Evolutionary conservation across 2,113 vertebrate species (phyloP), one percentile per base, ranked within the genome.

Genomic region (Muscicapa adusta): DNA sequence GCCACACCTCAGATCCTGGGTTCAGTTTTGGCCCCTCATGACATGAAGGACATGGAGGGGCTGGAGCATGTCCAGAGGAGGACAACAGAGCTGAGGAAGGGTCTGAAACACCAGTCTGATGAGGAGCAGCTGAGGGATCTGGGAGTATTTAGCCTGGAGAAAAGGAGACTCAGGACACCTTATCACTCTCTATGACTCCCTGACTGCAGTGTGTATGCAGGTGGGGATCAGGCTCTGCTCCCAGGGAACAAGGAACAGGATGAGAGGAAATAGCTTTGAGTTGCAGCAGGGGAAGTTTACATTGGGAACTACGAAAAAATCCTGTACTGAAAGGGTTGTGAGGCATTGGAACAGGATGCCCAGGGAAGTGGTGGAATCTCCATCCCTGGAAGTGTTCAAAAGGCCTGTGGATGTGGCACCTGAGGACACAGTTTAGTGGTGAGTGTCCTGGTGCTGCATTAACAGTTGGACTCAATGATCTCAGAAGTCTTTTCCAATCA

Each of bases 171-270:
- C 5, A 1, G 18, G 18, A 50, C 10, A 45, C 38, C 51, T 36
- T 23, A 11, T 14, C 7, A 9, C 13, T 47, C 67, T 58, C 29
- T 34, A 22, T 45, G 53, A 2, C 14, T 38, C 34, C 17, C 14
- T 82, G 54, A 54, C 22, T 47, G 19, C 29, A 82, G 29, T 20
- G 2, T 74, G 54, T 1, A 61, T 7, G n/a, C 29, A 60, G 7
- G 28, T 60, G 61, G 28, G n/a, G 6, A 7, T 40, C 10, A 3
- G n/a, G 29, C 53, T 60, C 45, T 73, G 16, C n/a, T 81, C n/a
- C 13, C 47, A 61, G 29, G 8, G 6, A 40, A 15, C 38, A n/a
- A 18, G 19, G 0, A 0, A 26, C 4, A 67, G n/a, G 45, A 47
- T 0, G 1, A 40, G 19, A 68, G 20, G 11, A 54, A 61, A 54